Conservation (phyloP, 2,888 invertebrate species). For the Drosophila birchii region DNA sequence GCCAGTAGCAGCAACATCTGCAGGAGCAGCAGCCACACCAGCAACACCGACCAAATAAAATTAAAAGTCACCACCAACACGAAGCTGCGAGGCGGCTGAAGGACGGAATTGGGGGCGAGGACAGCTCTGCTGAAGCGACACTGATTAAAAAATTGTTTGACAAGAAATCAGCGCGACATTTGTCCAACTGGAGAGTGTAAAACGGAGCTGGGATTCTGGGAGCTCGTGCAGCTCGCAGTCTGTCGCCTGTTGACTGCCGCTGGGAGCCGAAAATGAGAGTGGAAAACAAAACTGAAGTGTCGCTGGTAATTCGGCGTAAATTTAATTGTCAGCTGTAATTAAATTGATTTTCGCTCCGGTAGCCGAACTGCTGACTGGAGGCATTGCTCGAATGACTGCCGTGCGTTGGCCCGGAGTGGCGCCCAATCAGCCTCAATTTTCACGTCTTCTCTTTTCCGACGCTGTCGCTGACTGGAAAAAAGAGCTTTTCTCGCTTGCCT, state of each 20-base stretch:
- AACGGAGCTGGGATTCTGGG: conserved; percentile 6
- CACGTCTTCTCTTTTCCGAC: conserved; percentile 17
- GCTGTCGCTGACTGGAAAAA: conserved; percentile 8
- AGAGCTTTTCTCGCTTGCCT: background rate
- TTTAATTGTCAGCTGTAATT: conserved; percentile 80
- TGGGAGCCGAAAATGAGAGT: conserved; percentile 9
- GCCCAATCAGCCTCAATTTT: conserved; percentile 59
- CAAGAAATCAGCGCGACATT: conserved; percentile 77
- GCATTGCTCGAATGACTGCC: conserved; percentile 33
- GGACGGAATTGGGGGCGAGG: conserved; percentile 26
- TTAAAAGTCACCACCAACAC: conserved; percentile 60
- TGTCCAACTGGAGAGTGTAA: conserved; percentile 52
- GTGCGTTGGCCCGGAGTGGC: conserved; percentile 54
- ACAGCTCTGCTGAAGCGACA: conserved; percentile 74
- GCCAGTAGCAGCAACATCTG: conserved; percentile 47
- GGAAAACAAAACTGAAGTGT: conserved; percentile 53
- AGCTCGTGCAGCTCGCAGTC: background rate
- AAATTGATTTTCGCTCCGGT: conserved; percentile 75
- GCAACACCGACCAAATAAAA: conserved; percentile 54
- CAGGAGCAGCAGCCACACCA: conserved; percentile 26
- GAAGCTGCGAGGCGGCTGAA: background rate
- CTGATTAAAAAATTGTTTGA: conserved; percentile 81
- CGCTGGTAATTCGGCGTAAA: conserved; percentile 77
- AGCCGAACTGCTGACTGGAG: conserved; percentile 38
- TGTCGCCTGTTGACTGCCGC: conserved; percentile 29